Conservation (phyloP, 2,113 vertebrate genomes). For the Tupaia chinensis region DNA sequence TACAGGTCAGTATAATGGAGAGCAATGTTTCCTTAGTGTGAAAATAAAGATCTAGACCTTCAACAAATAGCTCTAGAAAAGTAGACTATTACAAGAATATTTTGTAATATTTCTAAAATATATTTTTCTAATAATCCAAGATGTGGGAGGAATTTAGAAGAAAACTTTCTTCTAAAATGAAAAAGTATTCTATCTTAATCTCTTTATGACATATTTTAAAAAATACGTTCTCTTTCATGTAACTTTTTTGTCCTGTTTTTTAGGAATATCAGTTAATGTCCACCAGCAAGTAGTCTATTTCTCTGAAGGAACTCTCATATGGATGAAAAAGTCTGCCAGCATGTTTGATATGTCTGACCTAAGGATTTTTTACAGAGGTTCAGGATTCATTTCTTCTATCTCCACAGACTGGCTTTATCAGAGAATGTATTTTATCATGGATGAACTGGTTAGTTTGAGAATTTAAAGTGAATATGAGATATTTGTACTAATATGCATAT, state of each 20-base stretch:
- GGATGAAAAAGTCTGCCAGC: constrained; percentile 85
- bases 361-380: constrained; percentile 84
- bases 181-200: constrained; percentile 4
- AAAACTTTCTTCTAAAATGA: background rate
- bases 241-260: background rate
- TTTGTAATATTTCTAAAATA: background rate
- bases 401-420: constrained; percentile 89
- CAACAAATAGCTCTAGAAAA: background rate
- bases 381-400: constrained; percentile 86
- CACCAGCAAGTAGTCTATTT: constrained; percentile 87
- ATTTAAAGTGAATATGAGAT: constrained; percentile 40
- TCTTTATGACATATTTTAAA: constrained; percentile 7
- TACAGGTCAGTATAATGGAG: constrained; percentile 83
- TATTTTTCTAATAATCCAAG: background rate
- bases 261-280: constrained; percentile 87
- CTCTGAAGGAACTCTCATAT: constrained; percentile 87
- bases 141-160: background rate
- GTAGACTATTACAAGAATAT: background rate
- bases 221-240: background rate
- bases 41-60: constrained; percentile 11
- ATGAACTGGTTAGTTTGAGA: constrained; percentile 84
- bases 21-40: background rate
- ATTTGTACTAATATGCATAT: background rate
- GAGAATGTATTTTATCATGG: constrained; percentile 89
- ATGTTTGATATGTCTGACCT: constrained; percentile 85